Base-by-base conservation (phyloP, 2,888 invertebrate genomes). In the Digitonthophagus gazella region DNA sequence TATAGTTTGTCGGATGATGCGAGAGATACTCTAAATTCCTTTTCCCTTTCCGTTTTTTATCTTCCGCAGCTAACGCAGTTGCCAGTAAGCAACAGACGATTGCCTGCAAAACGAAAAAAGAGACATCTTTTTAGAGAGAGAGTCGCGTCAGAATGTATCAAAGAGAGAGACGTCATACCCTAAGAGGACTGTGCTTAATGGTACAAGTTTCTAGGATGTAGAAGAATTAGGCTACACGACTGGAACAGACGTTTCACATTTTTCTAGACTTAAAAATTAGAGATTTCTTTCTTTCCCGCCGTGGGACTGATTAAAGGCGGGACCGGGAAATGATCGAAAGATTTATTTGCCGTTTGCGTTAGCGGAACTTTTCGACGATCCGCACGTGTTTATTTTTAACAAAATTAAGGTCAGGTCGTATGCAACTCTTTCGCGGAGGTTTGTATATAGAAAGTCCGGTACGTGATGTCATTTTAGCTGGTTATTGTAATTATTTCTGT, bases 21-120 rank as follows among this genome's bases (percentile, higher is more conserved):
- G 87, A 84, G 70, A 88, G 81, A 76, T 88, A 88, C 74, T 88
- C 88, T 64, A 88, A 79, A 74, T 88, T 88, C 75, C 88, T 84
- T 71, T 87, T 87, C 84, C 85, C 73, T 65, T 72, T 73, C 71
- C 80, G 79, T 14, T 77, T 74, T 67, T 78, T 79, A 72, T 82
- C 81, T 68, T 81, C 81, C 69, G 85, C 85, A 72, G 83, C 83
- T 77, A 85, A 80, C 79, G 83, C 79, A 80, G 83, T 83, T 82
- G 86, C 85, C 82, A 86, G 84, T 83, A 87, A 83, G 79, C 85
- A 77, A 73, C 78, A 82, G 77, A 87, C 82, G 82, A 87, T 81
- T 80, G 85, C 85, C 88, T 88, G 85, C 72, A 87, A 87, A 81
- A 82, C 84, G 64, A 73, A 68, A 79, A 75, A 19, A 20, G 28